Evolutionary conservation across 2,113 vertebrate species (phyloP).

Genomic region (Indri indri): DNA sequence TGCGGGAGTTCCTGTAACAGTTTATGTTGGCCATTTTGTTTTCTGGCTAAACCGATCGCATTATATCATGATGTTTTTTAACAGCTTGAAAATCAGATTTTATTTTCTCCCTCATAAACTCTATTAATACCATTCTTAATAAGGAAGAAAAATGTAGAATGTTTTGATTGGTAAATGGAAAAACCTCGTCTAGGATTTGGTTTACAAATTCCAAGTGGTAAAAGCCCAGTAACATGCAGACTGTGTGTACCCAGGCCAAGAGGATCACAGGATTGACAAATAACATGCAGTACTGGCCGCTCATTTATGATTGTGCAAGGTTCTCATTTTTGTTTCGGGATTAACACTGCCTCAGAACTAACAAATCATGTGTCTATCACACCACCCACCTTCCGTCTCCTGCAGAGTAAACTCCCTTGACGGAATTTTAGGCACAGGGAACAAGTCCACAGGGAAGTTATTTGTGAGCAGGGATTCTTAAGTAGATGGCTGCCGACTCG

Average conservation of each 20-base stretch:
- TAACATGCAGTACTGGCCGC: not conserved
- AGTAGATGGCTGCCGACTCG: constrained; percentile 43
- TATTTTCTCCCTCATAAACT: constrained; percentile 59
- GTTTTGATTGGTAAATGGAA: constrained; percentile 48
- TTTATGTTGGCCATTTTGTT: constrained; percentile 45
- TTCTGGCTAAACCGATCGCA: constrained; percentile 43
- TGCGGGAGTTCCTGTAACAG: constrained; percentile 40
- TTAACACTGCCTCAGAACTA: not conserved
- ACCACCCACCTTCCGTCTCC: constrained; percentile 34
- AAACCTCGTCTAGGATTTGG: constrained; percentile 53
- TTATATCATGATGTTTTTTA: constrained; percentile 32
- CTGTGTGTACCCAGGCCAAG: not conserved
- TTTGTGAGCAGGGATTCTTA: constrained; percentile 52
- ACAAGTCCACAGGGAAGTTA: constrained; percentile 38
- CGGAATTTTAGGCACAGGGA: not conserved
- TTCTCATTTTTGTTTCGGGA: not conserved
- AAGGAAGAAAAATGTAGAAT: constrained; percentile 77
- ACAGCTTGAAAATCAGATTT: constrained; percentile 72
- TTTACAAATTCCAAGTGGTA: constrained; percentile 61
- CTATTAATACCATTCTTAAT: constrained; percentile 73
- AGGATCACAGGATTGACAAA: not conserved
- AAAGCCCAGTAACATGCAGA: constrained; percentile 29
- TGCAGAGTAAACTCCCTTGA: not conserved
- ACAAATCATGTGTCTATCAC: constrained; percentile 20
- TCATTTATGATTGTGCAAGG: not conserved